phyloP scores from a whole-genome alignment of 2,113 vertebrate species.

The Ceyx cyanopectus region DNA sequence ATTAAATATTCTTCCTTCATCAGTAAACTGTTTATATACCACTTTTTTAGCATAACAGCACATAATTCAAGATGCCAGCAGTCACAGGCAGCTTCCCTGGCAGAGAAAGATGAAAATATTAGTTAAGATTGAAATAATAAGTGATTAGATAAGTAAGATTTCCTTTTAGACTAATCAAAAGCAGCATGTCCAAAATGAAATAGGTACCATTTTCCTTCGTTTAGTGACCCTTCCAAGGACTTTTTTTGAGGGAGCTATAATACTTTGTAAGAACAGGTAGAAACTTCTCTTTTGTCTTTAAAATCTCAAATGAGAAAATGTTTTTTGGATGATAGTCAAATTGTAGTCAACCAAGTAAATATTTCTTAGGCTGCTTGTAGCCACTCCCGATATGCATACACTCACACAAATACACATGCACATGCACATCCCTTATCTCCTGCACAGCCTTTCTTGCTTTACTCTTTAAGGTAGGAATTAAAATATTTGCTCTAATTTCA shows the following conservation, averaged over 20 bases:
- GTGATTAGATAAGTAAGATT: background rate
- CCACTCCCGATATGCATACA: background rate
- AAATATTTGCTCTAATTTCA: background rate
- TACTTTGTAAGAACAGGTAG: background rate
- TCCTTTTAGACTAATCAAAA: background rate
- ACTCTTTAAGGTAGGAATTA: background rate
- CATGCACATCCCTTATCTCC: background rate
- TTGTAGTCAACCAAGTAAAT: background rate
- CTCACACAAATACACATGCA: background rate
- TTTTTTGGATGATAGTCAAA: background rate
- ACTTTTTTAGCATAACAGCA: no score
- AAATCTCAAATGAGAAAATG: constrained; percentile 7
- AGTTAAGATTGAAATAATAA: background rate
- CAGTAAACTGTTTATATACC: no score
- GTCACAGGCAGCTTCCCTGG: background rate
- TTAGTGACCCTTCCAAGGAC: background rate
- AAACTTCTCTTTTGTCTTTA: background rate
- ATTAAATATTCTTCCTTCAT: no score
- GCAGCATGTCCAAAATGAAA: background rate
- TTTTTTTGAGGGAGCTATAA: background rate
- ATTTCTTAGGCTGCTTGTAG: background rate
- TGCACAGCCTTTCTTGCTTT: background rate
- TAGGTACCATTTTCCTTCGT: background rate
- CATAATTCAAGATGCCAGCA: no score
- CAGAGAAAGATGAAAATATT: background rate